Conservation (phyloP, 2,113 vertebrate genomes). For the Buteo buteo region DNA sequence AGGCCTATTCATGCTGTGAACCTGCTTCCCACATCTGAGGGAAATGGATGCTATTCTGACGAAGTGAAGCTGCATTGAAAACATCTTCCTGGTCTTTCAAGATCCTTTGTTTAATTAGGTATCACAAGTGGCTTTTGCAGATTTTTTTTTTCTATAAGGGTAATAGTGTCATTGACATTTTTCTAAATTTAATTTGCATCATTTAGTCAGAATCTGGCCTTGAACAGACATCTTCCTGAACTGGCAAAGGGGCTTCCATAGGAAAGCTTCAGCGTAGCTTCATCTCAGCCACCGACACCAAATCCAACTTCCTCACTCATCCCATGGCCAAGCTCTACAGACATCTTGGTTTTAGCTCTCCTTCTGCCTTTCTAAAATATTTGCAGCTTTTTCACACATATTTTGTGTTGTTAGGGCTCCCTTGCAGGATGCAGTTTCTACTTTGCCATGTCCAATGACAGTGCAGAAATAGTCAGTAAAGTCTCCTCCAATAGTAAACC, state of each 20-base stretch:
- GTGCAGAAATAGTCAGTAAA: not conserved
- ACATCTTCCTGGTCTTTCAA: not conserved
- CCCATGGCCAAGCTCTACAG: not conserved
- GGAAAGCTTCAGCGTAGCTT: not conserved
- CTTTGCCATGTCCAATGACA: not conserved
- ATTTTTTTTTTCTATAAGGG: not conserved
- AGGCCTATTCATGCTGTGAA: not conserved
- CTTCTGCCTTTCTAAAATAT: not conserved
- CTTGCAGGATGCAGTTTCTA: not conserved
- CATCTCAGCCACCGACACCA: not conserved
- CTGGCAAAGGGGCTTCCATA: not conserved
- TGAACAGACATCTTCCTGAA: not conserved
- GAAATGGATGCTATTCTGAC: not conserved
- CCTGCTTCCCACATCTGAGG: not conserved
- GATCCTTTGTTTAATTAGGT: not conserved
- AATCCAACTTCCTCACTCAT: not conserved
- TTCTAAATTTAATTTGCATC: not conserved
- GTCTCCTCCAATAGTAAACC: accelerated
- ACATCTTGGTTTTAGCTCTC: not conserved
- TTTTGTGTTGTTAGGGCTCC: not conserved
- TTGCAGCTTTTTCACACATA: not conserved
- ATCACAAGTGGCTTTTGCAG: not conserved
- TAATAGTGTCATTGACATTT: not conserved
- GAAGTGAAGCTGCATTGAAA: not conserved
- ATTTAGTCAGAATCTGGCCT: not conserved